A percentile compares a stretch with the other conserved stretches of the same genome.
Evolutionary conservation across 2,797 vertebrate species (phyloP).

Genomic region (Salarias fasciatus): DNA sequence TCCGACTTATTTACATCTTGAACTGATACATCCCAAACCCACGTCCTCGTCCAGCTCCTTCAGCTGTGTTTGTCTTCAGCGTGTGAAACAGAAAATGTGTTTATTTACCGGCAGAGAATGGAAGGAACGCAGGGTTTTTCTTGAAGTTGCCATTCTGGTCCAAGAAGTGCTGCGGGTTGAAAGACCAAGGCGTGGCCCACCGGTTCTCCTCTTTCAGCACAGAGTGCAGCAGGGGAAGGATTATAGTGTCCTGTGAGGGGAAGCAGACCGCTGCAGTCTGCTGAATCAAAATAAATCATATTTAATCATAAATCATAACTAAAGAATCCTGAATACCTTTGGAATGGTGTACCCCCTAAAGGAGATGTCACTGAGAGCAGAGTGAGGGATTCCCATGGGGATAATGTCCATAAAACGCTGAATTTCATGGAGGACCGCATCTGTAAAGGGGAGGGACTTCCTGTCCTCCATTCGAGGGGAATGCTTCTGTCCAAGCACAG

Average conservation of each 20-base stretch:
- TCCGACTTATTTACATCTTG: too few relatives aligned
- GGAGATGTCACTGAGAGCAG: slow-evolving; percentile 64
- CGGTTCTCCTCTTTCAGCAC: slow-evolving; percentile 77
- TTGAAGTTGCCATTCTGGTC: slow-evolving; percentile 77
- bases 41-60: too few relatives aligned
- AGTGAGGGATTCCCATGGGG: slow-evolving; percentile 73
- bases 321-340: too few relatives aligned
- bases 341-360: slow-evolving; percentile 78
- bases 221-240: slow-evolving; percentile 78
- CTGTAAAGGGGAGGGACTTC: slow-evolving; percentile 82
- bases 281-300: slow-evolving; percentile 10
- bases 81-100: too few relatives aligned
- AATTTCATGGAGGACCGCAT: slow-evolving; percentile 81
- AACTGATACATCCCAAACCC: too few relatives aligned
- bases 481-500: slow-evolving; percentile 70
- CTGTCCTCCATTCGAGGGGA: slow-evolving; percentile 72
- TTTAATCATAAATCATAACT: too few relatives aligned
- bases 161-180: too few relatives aligned
- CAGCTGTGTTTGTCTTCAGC: too few relatives aligned
- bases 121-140: slow-evolving; percentile 75
- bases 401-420: slow-evolving; percentile 74
- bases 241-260: slow-evolving; percentile 74
- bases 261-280: too few relatives aligned
- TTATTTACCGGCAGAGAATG: slow-evolving; percentile 76
- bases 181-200: too few relatives aligned